These are phyloP conservation scores for Erethizon dorsatum DNA, from an alignment of 2,797 vertebrate genomes.

Conservation along the genomic window DNA sequence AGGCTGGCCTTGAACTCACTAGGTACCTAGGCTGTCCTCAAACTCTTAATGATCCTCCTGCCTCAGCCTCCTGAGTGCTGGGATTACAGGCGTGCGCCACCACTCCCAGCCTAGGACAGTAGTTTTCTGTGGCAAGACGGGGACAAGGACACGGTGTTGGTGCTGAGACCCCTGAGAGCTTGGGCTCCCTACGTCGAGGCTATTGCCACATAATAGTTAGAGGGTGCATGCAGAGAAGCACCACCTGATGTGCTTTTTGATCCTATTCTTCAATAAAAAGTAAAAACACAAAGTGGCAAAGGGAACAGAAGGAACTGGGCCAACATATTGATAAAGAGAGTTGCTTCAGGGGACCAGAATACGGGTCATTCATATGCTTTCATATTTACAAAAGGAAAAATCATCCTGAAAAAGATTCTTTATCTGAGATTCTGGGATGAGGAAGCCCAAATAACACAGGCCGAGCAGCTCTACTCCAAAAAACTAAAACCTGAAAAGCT, in stretches of 20 bases:
- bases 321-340: background rate
- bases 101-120: background rate
- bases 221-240: fast-evolving
- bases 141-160: fast-evolving
- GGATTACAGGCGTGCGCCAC: background rate
- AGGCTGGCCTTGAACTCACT: background rate
- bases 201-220: fast-evolving
- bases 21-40: background rate
- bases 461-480: background rate
- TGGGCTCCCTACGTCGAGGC: fast-evolving
- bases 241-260: background rate
- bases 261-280: background rate
- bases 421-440: background rate
- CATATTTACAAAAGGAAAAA: background rate
- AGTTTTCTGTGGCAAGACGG: background rate
- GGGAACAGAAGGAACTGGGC: fast-evolving
- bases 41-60: background rate
- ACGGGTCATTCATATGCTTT: background rate
- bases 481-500: background rate
- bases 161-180: background rate
- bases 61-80: background rate
- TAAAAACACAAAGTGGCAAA: background rate
- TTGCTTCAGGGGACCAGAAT: background rate
- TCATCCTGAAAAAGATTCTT: background rate
- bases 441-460: background rate